Evolutionary conservation across 2,888 invertebrate species (phyloP).

Genomic region (Heliconius hortense): DNA sequence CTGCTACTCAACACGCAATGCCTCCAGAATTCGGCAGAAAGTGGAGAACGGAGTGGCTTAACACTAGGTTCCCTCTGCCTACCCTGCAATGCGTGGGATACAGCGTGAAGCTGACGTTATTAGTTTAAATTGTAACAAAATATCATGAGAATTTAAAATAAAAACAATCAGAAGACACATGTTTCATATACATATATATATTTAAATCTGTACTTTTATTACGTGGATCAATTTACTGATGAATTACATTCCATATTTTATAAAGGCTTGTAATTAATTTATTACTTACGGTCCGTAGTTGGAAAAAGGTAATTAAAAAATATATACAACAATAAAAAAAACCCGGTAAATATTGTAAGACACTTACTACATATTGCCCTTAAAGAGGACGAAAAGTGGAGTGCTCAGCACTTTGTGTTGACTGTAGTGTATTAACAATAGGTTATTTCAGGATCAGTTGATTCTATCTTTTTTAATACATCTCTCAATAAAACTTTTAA

Average conservation of each 20-base stretch:
- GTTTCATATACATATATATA: background rate
- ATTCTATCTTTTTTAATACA: background rate
- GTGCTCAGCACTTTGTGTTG: background rate
- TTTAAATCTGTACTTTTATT: background rate
- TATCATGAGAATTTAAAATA: no score
- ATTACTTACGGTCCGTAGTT: background rate
- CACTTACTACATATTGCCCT: background rate
- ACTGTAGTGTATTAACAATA: background rate
- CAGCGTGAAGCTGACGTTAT: no score
- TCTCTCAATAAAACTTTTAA: background rate
- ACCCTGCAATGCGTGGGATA: no score
- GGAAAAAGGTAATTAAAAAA: background rate
- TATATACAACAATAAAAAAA: no score
- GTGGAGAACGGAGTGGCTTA: no score
- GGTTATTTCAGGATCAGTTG: background rate
- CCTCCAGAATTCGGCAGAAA: no score
- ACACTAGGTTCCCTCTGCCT: no score
- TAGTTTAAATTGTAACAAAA: background rate
- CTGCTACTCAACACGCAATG: no score
- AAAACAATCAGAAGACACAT: no score
- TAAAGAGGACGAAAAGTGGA: background rate
- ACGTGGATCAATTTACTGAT: background rate
- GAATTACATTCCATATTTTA: background rate
- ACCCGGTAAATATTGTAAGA: no score
- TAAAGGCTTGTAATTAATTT: constrained; percentile 10